These are phyloP conservation scores for Latheticus oryzae DNA, from an alignment of 2,888 invertebrate species.

Conservation along the genomic window DNA sequence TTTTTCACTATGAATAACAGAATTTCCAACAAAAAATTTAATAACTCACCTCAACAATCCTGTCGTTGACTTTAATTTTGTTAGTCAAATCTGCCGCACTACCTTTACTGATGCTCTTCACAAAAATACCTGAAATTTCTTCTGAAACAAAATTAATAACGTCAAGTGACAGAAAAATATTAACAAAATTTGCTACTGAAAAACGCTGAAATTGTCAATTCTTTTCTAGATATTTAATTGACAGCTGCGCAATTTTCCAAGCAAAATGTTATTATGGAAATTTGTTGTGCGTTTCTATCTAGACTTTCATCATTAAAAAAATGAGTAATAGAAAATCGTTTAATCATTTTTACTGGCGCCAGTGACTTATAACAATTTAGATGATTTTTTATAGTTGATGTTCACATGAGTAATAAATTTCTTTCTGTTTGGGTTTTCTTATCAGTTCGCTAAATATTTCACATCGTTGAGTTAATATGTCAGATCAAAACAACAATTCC, in stretches of 20 bases:
- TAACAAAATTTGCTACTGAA: no score
- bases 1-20: no score
- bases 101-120: conserved; percentile 97
- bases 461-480: conserved; percentile 3
- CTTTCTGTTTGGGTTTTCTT: background rate
- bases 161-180: background rate
- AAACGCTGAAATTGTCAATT: no score
- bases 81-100: conserved; percentile 95
- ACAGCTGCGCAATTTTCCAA: no score
- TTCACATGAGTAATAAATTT: conserved; percentile 6
- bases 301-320: no score
- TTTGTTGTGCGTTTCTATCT: conserved; percentile 1
- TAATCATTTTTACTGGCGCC: no score
- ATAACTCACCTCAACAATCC: conserved; percentile 84
- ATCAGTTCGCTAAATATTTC: conserved; percentile 3
- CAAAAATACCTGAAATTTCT: conserved; percentile 99
- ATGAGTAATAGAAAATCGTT: no score
- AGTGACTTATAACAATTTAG: no score
- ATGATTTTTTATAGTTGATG: no score
- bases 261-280: conserved; percentile 6
- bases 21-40: no score
- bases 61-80: conserved; percentile 93
- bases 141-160: conserved; percentile 71
- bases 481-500: background rate
- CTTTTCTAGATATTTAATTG: no score